Evolutionary conservation across 2,113 vertebrate species (phyloP).

Genomic region (Clarias gariepinus): DNA sequence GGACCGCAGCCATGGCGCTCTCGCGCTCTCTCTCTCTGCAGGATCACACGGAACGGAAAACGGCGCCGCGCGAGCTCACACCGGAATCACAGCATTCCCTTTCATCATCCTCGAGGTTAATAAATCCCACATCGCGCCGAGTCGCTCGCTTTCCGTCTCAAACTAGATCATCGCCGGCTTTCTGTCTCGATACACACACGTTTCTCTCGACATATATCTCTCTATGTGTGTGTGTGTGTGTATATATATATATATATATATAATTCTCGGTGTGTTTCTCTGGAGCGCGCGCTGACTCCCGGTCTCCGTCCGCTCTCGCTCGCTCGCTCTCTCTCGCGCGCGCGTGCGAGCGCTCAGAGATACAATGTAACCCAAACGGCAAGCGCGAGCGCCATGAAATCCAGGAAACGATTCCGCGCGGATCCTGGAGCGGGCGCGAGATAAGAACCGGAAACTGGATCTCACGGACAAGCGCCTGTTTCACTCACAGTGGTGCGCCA

Average conservation of each 20-base stretch:
- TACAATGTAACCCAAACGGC: conserved; percentile 75
- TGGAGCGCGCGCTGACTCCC: conserved; percentile 23
- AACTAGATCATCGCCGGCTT: not conserved
- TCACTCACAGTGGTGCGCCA: not conserved
- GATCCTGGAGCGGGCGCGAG: conserved; percentile 53
- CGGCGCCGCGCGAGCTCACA: conserved; percentile 47
- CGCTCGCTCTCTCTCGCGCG: conserved; percentile 11
- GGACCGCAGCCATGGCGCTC: conserved; percentile 76
- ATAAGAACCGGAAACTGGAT: conserved; percentile 69
- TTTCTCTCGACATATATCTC: conserved; percentile 24
- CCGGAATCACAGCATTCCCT: conserved; percentile 42
- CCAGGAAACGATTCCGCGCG: conserved; percentile 63
- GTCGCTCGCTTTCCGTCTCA: conserved; percentile 10
- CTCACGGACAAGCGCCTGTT: not conserved
- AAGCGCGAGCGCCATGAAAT: conserved; percentile 64
- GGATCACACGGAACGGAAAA: conserved; percentile 62
- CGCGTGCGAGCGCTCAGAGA: conserved; percentile 60
- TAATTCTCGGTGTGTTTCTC: conserved; percentile 42
- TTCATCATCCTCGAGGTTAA: conserved; percentile 50
- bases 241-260: not conserved
- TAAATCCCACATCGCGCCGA: conserved; percentile 63
- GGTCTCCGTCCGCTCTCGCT: not conserved
- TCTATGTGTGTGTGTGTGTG: not conserved
- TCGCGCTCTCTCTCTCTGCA: conserved; percentile 15
- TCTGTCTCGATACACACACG: not conserved